Percentiles rank a stretch among this genome's conserved stretches.
phyloP scores from a whole-genome alignment of 2,113 vertebrate species.

The Capricornis sumatraensis region DNA sequence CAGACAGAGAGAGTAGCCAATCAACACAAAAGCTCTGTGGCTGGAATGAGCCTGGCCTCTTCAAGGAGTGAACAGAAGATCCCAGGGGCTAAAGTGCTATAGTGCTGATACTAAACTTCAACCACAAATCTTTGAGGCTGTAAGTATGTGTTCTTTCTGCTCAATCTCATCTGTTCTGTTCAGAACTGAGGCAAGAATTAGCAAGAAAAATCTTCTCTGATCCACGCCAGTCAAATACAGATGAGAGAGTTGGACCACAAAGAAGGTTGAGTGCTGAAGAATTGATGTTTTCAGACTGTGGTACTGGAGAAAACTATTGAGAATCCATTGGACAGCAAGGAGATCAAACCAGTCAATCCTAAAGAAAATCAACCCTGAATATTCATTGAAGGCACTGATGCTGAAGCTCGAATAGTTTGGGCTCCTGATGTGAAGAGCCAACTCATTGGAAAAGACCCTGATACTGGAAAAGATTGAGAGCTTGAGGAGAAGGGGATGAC shows the following conservation, averaged over 20 bases:
- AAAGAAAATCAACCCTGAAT: neutral
- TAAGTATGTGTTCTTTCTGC: neutral
- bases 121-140: neutral
- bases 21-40: neutral
- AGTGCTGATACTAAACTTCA: rapidly evolving
- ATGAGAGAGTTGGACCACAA: neutral
- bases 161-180: neutral
- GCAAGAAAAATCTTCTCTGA: neutral
- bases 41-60: neutral
- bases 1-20: neutral
- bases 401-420: neutral
- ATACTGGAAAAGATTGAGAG: neutral
- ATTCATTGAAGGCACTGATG: neutral
- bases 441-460: neutral
- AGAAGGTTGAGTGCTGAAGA: neutral
- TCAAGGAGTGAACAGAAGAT: neutral
- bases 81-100: rapidly evolving
- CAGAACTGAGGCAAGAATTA: neutral
- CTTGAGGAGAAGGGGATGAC: neutral
- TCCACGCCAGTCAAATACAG: neutral
- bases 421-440: neutral
- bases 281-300: neutral
- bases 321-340: neutral
- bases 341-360: neutral
- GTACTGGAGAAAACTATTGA: neutral